Percentiles rank a stretch among this genome's conserved stretches.
Conservation (phyloP, 2,113 vertebrate genomes). For the Brienomyrus brachyistius region DNA sequence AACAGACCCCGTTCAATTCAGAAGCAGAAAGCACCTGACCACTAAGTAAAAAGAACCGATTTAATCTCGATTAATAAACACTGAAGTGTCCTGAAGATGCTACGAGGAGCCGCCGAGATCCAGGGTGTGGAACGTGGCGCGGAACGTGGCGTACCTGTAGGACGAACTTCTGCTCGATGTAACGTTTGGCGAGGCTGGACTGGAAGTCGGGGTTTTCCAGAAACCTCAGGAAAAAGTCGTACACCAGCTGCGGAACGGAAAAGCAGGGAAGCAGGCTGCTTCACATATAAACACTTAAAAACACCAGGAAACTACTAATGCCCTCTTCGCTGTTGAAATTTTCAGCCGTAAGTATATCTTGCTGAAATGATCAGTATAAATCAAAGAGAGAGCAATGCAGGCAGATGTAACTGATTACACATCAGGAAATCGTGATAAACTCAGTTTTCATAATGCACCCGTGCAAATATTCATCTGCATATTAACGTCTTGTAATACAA, state of each 20-base stretch:
- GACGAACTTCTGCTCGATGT: slow-evolving; percentile 97
- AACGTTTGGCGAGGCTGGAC: slow-evolving; percentile 87
- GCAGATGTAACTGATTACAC: background rate
- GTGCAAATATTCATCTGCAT: background rate
- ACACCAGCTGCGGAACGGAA: slow-evolving; percentile 75
- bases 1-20: background rate
- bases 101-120: background rate
- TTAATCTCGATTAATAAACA: background rate
- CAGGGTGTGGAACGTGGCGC: background rate
- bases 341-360: background rate
- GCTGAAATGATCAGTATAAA: background rate
- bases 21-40: background rate
- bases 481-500: background rate
- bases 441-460: background rate
- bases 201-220: slow-evolving; percentile 96
- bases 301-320: background rate
- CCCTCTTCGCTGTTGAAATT: background rate
- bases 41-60: background rate
- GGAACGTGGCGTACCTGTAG: slow-evolving; percentile 72
- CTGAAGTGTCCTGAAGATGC: background rate
- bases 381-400: background rate
- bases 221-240: slow-evolving; percentile 96
- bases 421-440: background rate
- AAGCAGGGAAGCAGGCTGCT: slow-evolving; percentile 22
- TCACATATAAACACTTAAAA: background rate